phyloP scores from a whole-genome alignment of 1,140 invertebrate species.

The Akabosia matsudoensis region DNA sequence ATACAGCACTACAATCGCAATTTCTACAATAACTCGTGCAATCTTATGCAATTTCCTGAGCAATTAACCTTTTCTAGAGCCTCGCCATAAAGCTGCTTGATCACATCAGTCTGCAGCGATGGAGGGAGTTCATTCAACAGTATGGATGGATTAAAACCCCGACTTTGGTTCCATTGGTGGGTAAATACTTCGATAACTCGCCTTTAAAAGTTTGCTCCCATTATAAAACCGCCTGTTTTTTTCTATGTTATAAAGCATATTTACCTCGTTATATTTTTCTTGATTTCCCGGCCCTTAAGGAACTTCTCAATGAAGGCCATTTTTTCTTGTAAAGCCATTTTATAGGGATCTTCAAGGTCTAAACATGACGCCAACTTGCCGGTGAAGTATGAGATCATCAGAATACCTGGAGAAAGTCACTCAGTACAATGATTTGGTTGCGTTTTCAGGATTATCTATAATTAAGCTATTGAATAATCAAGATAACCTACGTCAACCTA shows the following conservation, averaged over 20 bases:
- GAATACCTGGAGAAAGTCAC: too few species aligned
- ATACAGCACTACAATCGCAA: conserved; percentile 18
- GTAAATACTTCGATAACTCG: conserved; percentile 40
- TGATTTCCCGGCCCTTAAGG: conserved; percentile 30
- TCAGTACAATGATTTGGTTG: too few species aligned
- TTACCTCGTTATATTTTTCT: not conserved
- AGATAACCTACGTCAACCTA: too few species aligned
- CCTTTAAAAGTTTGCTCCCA: conserved; percentile 21
- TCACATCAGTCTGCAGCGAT: conserved; percentile 39
- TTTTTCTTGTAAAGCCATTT: conserved; percentile 39
- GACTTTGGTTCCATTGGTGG: conserved; percentile 40
- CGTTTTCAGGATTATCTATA: too few species aligned
- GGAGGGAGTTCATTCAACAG: conserved; percentile 39
- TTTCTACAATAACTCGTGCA: not conserved
- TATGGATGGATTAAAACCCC: conserved; percentile 34
- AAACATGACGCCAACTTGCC: conserved; percentile 40
- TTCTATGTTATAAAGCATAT: too few species aligned
- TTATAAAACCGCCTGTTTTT: too few species aligned
- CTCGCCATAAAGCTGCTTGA: conserved; percentile 38
- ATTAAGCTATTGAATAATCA: too few species aligned
- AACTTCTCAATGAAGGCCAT: conserved; percentile 32
- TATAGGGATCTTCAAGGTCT: conserved; percentile 36
- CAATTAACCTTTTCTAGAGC: conserved; percentile 29
- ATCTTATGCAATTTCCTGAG: not conserved
- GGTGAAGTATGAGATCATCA: conserved; percentile 26